Evolutionary conservation across 2,888 invertebrate genomes (phyloP).

Genomic region (Eupithecia inturbata): DNA sequence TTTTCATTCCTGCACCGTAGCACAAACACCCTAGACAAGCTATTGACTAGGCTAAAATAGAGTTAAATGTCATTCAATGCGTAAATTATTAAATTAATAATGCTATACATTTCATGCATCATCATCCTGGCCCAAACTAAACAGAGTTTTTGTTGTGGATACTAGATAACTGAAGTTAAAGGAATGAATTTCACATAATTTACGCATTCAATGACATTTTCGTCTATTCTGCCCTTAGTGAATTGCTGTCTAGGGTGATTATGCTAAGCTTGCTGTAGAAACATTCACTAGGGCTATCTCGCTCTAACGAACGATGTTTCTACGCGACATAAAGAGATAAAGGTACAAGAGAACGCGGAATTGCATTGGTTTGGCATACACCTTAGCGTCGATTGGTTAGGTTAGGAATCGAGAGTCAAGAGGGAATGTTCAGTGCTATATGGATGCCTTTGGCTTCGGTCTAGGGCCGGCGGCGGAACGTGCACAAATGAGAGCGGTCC

Average conservation of each 20-base stretch:
- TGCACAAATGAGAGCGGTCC: conserved; percentile 61
- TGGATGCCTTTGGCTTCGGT: conserved; percentile 83
- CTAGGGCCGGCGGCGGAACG: conserved; percentile 61
- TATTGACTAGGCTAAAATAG: neutral
- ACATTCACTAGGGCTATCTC: neutral
- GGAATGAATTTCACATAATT: neutral
- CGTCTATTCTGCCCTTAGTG: neutral
- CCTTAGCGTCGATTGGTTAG: conserved; percentile 22
- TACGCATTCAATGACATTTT: neutral
- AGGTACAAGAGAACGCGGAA: neutral
- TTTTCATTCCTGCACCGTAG: neutral
- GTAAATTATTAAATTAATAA: neutral
- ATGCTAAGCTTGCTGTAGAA: neutral
- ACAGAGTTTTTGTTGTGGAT: neutral
- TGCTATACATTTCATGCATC: neutral
- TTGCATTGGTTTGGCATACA: conserved; percentile 3
- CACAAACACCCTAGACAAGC: neutral
- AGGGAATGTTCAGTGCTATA: conserved; percentile 57
- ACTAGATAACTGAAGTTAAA: neutral
- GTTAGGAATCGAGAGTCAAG: conserved; percentile 41
- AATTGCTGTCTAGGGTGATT: neutral
- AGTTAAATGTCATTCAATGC: neutral
- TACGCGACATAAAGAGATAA: neutral
- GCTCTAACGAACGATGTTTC: neutral
- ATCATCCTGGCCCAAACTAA: neutral